A percentile compares a stretch with the other conserved stretches of the same genome.
Conservation (phyloP, 2,797 vertebrate genomes). For the Choloepus didactylus region DNA sequence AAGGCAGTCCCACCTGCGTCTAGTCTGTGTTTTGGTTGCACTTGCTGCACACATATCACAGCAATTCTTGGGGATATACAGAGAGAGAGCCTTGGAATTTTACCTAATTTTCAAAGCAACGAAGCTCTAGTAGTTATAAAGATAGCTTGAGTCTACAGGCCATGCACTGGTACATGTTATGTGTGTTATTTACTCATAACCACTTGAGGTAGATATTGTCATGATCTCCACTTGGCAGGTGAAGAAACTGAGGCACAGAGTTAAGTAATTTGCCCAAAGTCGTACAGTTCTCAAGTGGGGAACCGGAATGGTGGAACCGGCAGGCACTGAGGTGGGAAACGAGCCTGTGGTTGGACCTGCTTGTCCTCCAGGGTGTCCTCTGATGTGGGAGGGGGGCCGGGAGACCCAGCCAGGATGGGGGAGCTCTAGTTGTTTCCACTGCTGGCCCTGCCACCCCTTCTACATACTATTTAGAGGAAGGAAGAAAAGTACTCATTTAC, state of each 20-base stretch:
- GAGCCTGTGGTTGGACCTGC: slow-evolving; percentile 2
- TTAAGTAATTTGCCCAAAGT: neutral
- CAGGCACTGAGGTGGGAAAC: too few relatives aligned
- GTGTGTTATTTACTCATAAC: neutral
- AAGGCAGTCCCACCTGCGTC: neutral
- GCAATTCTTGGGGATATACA: neutral
- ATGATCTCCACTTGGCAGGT: neutral
- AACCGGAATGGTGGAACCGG: neutral
- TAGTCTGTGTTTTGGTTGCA: neutral
- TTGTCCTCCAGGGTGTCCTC: neutral
- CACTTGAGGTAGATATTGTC: neutral
- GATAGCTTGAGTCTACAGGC: neutral
- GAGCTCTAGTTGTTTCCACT: neutral
- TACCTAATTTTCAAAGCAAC: neutral
- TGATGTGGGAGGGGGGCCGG: neutral
- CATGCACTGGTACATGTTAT: neutral
- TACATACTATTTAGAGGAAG: neutral
- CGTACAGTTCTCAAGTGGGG: neutral
- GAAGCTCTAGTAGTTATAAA: neutral
- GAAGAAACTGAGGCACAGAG: neutral
- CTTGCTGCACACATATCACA: neutral
- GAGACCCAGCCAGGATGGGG: neutral
- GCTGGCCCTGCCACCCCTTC: neutral
- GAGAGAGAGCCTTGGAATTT: neutral
- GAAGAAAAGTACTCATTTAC: neutral